Percentiles rank a stretch among this genome's conserved stretches.
These are phyloP conservation scores for Pseudopodoces humilis DNA, from an alignment of 2,113 vertebrate genomes.

Conservation along the genomic window DNA sequence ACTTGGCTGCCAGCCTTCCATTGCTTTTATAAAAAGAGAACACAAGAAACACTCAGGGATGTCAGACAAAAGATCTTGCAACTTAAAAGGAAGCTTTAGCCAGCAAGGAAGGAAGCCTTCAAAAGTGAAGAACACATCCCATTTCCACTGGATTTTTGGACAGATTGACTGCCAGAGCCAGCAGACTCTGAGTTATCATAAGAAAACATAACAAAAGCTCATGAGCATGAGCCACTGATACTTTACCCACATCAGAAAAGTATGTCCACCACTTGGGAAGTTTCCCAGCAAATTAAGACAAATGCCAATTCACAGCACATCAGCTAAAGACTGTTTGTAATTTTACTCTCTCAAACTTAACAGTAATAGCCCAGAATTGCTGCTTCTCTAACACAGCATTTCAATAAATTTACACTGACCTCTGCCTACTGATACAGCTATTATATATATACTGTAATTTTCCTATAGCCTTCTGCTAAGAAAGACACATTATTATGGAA, in stretches of 20 bases:
- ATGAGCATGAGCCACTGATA: background rate
- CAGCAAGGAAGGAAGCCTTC: constrained; percentile 2
- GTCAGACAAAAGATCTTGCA: constrained; percentile 34
- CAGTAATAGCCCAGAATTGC: background rate
- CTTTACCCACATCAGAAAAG: background rate
- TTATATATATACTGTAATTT: background rate
- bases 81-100: constrained; percentile 39
- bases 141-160: background rate
- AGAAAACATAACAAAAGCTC: background rate
- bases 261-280: background rate
- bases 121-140: background rate
- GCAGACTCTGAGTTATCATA: background rate
- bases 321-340: background rate
- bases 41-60: constrained; percentile 45
- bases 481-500: background rate
- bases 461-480: background rate
- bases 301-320: background rate
- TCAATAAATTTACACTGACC: background rate
- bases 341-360: background rate
- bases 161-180: background rate
- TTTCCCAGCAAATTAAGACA: background rate
- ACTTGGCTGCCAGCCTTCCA: constrained; percentile 37
- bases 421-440: background rate
- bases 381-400: background rate
- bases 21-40: constrained; percentile 15